Conservation (phyloP, 2,888 invertebrate genomes). For the Liopterus haemorrhoidalis region DNA sequence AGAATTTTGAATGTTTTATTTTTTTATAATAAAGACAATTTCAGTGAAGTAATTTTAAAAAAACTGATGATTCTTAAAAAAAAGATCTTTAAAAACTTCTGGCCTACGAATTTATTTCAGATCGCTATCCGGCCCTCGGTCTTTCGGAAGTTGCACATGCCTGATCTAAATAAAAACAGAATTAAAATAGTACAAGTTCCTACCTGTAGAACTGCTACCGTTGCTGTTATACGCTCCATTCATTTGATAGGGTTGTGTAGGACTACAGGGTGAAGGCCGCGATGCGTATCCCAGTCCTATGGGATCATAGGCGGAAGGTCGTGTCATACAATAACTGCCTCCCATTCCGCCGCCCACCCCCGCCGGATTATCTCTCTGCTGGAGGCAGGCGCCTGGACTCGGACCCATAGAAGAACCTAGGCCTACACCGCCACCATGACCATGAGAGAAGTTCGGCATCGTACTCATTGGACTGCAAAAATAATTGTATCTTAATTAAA, state of each 20-base stretch:
- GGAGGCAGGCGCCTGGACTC: conserved; percentile 53
- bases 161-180: no score
- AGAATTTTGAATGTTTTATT: no score
- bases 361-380: conserved; percentile 52
- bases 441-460: conserved; percentile 50
- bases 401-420: conserved; percentile 44
- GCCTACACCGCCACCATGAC: conserved; percentile 42
- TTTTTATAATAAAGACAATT: no score
- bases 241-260: conserved; percentile 62
- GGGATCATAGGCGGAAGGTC: conserved; percentile 51
- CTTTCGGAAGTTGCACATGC: no score
- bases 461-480: conserved; percentile 51
- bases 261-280: conserved; percentile 61
- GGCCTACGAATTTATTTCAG: no score
- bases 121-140: no score
- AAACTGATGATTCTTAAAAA: no score
- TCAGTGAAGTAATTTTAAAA: no score
- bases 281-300: conserved; percentile 52
- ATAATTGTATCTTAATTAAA: not conserved
- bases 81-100: no score
- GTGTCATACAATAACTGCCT: conserved; percentile 50
- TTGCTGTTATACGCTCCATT: conserved; percentile 50
- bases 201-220: conserved; percentile 53
- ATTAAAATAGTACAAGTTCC: conserved; percentile 12
- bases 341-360: conserved; percentile 46